Evolutionary conservation across 37 sponge, comb jelly and placozoan species (phyloP).

Genomic region (Mnemiopsis leidyi): DNA sequence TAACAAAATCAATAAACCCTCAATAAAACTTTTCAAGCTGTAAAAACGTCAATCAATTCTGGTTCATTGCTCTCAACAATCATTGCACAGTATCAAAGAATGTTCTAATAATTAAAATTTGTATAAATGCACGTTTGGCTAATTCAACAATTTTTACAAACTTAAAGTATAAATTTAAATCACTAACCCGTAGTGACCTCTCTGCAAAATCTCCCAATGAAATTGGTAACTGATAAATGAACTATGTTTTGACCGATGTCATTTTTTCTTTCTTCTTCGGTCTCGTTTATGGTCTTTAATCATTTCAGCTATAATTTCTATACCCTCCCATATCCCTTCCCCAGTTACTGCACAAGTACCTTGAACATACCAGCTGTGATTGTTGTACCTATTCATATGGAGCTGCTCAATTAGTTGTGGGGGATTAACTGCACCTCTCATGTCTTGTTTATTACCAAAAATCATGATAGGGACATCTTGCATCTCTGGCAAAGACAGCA

Average conservation of each 20-base stretch:
- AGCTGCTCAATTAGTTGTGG: conserved; percentile 72
- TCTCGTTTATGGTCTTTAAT: conserved; percentile 84
- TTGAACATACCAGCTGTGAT: conserved; percentile 84
- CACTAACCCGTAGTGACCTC: background rate
- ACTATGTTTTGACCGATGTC: background rate
- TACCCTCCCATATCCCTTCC: conserved; percentile 82
- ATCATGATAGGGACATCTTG: conserved; percentile 82
- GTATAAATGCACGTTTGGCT: background rate
- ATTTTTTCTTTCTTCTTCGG: conserved; percentile 64
- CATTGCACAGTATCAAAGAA: background rate
- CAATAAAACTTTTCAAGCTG: background rate
- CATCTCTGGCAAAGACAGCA: conserved; percentile 85
- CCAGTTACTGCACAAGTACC: conserved; percentile 86
- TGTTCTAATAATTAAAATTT: background rate
- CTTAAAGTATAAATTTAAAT: background rate
- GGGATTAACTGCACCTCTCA: conserved; percentile 71
- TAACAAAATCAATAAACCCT: background rate
- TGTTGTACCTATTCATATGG: conserved; percentile 66
- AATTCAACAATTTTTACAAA: background rate
- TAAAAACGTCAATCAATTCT: background rate
- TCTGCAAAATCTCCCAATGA: background rate
- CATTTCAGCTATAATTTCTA: conserved; percentile 77
- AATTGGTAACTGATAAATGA: background rate
- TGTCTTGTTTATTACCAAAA: conserved; percentile 89
- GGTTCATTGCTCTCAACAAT: background rate